These are phyloP conservation scores for Epinotia demarniana DNA, from an alignment of 2,888 invertebrate species.

Conservation along the genomic window DNA sequence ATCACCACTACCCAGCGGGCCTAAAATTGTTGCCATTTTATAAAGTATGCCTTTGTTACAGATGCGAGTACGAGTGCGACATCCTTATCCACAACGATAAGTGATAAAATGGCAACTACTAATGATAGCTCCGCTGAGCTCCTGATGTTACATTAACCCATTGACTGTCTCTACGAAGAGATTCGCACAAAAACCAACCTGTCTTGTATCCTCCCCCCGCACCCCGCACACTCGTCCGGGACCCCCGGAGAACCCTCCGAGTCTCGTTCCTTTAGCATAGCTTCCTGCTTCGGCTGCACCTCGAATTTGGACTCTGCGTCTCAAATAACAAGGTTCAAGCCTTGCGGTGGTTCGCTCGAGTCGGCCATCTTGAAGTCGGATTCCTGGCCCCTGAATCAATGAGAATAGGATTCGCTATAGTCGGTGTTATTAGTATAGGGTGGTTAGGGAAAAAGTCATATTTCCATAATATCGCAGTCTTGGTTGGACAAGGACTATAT, in stretches of 20 bases:
- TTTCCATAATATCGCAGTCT: background rate
- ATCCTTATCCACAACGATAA: too few species aligned
- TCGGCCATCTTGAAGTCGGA: constrained; percentile 30
- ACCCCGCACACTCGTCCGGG: constrained; percentile 86
- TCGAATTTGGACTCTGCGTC: constrained; percentile 65
- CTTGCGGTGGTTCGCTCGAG: constrained; percentile 48
- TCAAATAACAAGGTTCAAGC: constrained; percentile 71
- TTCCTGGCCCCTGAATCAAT: constrained; percentile 30
- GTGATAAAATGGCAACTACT: too few species aligned
- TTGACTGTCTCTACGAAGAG: background rate
- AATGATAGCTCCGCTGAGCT: too few species aligned
- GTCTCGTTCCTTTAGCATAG: constrained; percentile 89
- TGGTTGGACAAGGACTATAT: too few species aligned
- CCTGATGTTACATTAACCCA: too few species aligned
- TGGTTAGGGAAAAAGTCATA: background rate
- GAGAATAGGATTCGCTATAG: background rate
- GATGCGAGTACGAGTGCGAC: too few species aligned
- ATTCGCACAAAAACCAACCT: constrained; percentile 63
- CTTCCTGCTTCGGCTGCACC: constrained; percentile 62
- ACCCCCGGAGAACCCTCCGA: constrained; percentile 76
- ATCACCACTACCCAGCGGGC: too few species aligned
- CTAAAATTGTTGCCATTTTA: too few species aligned
- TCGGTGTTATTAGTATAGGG: background rate
- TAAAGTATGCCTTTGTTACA: too few species aligned
- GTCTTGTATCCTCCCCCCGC: constrained; percentile 86